Conservation (phyloP, 2,888 invertebrate genomes). For the Oxycera nigricornis region DNA sequence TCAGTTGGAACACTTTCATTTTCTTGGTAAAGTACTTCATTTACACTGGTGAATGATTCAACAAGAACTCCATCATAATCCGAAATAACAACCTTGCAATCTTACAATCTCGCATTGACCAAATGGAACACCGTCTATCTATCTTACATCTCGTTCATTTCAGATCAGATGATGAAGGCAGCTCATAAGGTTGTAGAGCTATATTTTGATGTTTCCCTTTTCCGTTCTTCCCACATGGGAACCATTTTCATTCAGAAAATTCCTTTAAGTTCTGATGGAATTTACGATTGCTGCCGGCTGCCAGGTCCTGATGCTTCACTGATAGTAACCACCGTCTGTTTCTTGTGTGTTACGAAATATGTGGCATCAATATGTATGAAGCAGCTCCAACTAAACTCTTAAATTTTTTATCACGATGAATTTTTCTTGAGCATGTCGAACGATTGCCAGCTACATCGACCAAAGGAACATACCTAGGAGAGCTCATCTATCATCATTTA, state of each 20-base stretch:
- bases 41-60: too few species aligned
- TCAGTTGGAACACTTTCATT: too few species aligned
- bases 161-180: background rate
- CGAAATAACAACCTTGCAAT: slow-evolving; percentile 1
- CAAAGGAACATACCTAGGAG: background rate
- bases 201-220: slow-evolving; percentile 1
- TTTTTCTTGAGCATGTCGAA: background rate
- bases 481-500: slow-evolving; percentile 24
- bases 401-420: slow-evolving; percentile 29
- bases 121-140: too few species aligned
- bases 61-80: too few species aligned
- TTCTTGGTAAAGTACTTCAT: too few species aligned
- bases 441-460: slow-evolving; percentile 6
- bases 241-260: slow-evolving; percentile 3
- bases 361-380: slow-evolving; percentile 21
- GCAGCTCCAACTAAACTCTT: slow-evolving; percentile 8
- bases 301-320: too few species aligned
- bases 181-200: background rate
- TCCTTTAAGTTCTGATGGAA: slow-evolving; percentile 22
- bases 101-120: slow-evolving; percentile 8
- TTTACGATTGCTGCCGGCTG: slow-evolving; percentile 1
- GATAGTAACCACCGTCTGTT: too few species aligned
- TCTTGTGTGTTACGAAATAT: background rate
- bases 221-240: slow-evolving; percentile 16
- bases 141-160: too few species aligned